Evolutionary conservation across 1,140 invertebrate species (phyloP), one percentile per base, ranked within the genome.

Genomic region (Pentalonia nigronervosa): DNA sequence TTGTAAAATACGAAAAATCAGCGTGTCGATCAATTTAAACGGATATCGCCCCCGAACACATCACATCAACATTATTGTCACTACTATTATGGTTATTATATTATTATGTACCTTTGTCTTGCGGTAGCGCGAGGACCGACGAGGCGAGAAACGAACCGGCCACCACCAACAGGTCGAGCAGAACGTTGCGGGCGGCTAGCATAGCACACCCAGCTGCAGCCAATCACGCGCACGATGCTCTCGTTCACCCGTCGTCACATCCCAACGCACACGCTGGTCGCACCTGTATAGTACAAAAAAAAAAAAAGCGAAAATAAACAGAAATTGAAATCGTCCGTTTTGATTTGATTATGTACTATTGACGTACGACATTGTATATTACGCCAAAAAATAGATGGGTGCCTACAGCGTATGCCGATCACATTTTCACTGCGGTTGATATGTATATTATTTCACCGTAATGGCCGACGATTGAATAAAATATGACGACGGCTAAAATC

Each of bases 101-200:
- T 50, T 47, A 47, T 30, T n/a, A 30, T 7, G 47, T 91, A 91
- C 90, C 90, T 91, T 47, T 81, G 41, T 92, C 76, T 83, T 92
- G 91, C 2, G 91, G 76, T n/a, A 81, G 23, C 3, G 67, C 25
- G 45, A 92, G n/a, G 48, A 92, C 91, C 81, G 81, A 84, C 14
- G 23, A 34, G 76, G 11, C n/a, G 81, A 92, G 30, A 53, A 92
- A 81, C 30, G 90, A 47, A 53, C 67, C 67, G 47, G 67, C 91
- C 47, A 83, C 91, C 91, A 84, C 91, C 91, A 84, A 92, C 91
- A 84, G 76, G 91, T n/a, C n/a, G n/a, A 92, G 91, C 91, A 92
- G 91, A 84, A 50, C 91, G 76, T 92, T 36, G 36, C 76, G 76
- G 91, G 41, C 76, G 91, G 47, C 91, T 84, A 92, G 76, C 91